A percentile compares a stretch with the other conserved stretches of the same genome.
Conservation (phyloP, 2,113 vertebrate genomes). For the Xenopus tropicalis region DNA sequence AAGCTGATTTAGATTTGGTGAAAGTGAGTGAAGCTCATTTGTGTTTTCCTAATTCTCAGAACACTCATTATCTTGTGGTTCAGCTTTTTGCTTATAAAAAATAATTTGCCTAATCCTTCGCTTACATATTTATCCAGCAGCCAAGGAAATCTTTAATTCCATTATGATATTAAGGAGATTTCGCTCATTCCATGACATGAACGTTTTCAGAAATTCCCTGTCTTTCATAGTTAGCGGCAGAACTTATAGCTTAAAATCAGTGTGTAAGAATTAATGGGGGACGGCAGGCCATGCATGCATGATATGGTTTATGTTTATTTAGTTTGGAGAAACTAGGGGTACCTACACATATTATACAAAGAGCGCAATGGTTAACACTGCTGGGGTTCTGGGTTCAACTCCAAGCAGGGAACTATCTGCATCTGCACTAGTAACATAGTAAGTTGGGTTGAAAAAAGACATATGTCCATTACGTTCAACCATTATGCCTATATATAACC, state of each 20-base stretch:
- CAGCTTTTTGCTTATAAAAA: conserved; percentile 32
- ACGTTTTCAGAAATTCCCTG: conserved; percentile 26
- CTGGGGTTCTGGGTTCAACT: no score
- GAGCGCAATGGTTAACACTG: no score
- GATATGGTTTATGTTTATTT: not conserved
- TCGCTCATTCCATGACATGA: conserved; percentile 15
- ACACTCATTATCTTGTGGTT: conserved; percentile 22
- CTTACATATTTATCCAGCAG: conserved; percentile 38
- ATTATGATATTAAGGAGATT: conserved; percentile 36
- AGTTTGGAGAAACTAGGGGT: no score
- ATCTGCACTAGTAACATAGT: no score
- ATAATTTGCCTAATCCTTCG: conserved; percentile 29
- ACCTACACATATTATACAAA: no score
- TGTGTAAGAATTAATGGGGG: conserved; percentile 20
- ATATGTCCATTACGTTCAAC: no score
- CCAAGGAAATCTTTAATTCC: conserved; percentile 26
- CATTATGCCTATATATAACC: no score
- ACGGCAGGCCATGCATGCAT: not conserved
- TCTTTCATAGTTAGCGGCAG: conserved; percentile 11
- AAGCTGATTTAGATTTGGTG: not conserved
- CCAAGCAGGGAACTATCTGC: no score
- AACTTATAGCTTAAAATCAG: conserved; percentile 28
- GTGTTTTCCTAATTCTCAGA: conserved; percentile 12
- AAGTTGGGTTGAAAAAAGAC: no score
- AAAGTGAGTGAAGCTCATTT: conserved; percentile 10